Evolutionary conservation across 1,140 invertebrate species (phyloP), one percentile per base, ranked within the genome.

Genomic region (Microplitis mediator): DNA sequence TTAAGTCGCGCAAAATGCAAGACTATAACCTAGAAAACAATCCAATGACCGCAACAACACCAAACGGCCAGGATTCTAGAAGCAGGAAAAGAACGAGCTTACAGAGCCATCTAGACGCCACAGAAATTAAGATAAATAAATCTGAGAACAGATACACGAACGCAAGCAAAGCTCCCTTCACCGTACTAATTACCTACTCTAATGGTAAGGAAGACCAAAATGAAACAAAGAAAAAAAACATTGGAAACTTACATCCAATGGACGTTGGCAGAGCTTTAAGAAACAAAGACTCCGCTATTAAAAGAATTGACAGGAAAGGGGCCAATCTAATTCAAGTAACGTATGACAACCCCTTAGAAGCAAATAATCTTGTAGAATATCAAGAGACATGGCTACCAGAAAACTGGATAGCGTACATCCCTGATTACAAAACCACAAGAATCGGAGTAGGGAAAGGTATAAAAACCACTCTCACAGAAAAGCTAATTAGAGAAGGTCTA

Each of bases 371-470:
- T 6, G 51, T 68, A 1, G 66, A 68, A 9, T 56, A 68, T 2
- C 60, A 73, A 64, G 2, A 3, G 6, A 4, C 3, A 52, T 39
- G 45, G 39, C n/a, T 63, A 4, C 39, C 56, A 1, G n/a, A 39
- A 2, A 23, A 51, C 35, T 73, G 72, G 72, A 16, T n/a, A 36
- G 72, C 66, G 3, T 73, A 64, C 14, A 64, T 73, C 0, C 66
- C 58, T 1, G 66, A 73, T n/a, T 50, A 4, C 35, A 73, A 60
- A 45, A 35, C 68, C 4, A 62, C 71, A 2, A 50, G 66, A 60
- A 39, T 35, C 3, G 71, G 39, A 34, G 34, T 73, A n/a, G 56
- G 39, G 4, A 69, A 54, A 39, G 56, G 52, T 4, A 68, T 73
- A 9, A 52, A 73, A 8, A 16, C 66, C 1, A 52, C 31, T 5